A percentile compares a stretch with the other conserved stretches of the same genome.
Evolutionary conservation across 2,113 vertebrate species (phyloP).

Genomic region (Corydoras maculifer): DNA sequence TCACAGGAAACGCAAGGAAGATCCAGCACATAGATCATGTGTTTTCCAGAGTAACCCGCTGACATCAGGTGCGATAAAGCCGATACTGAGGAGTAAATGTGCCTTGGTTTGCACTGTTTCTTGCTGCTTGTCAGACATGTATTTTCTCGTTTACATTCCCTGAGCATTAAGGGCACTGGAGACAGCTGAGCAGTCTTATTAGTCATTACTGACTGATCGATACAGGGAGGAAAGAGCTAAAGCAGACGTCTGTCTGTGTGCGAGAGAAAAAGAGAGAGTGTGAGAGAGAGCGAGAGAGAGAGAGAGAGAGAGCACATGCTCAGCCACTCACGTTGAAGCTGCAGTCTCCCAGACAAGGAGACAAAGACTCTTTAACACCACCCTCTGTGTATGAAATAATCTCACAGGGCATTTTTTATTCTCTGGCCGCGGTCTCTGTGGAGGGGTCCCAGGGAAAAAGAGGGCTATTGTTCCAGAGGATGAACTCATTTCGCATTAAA

Average conservation of each 20-base stretch:
- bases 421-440: slow-evolving; percentile 39
- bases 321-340: slow-evolving; percentile 23
- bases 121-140: slow-evolving; percentile 23
- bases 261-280: slow-evolving; percentile 49
- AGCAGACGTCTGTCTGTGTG: slow-evolving; percentile 58
- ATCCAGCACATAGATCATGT: not conserved
- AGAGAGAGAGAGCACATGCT: slow-evolving; percentile 6
- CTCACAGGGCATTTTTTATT: slow-evolving; percentile 35
- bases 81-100: slow-evolving; percentile 20
- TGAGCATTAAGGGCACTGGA: slow-evolving; percentile 40
- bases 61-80: slow-evolving; percentile 19
- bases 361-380: slow-evolving; percentile 43
- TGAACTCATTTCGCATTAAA: slow-evolving; percentile 37
- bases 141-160: slow-evolving; percentile 39
- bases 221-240: slow-evolving; percentile 52
- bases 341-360: slow-evolving; percentile 37
- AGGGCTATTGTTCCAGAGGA: slow-evolving; percentile 37
- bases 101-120: not conserved
- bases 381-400: slow-evolving; percentile 34
- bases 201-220: slow-evolving; percentile 54
- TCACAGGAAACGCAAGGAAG: slow-evolving; percentile 7
- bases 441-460: slow-evolving; percentile 35
- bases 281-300: slow-evolving; percentile 31
- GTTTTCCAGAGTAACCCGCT: not conserved
- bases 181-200: slow-evolving; percentile 47